phyloP scores from a whole-genome alignment of 1,140 invertebrate species.

The Sarcophaga bullata region DNA sequence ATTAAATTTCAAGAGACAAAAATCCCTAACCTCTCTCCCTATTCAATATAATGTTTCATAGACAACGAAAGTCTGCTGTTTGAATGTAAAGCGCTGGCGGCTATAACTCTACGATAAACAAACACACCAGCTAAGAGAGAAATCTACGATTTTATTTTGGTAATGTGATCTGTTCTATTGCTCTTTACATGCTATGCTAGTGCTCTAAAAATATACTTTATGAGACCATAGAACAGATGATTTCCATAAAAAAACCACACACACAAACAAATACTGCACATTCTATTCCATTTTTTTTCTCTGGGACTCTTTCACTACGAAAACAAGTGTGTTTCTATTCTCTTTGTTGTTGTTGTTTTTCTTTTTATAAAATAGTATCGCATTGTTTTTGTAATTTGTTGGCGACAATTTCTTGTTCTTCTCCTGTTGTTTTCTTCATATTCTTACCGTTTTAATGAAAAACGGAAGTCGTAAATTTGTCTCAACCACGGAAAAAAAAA shows the following conservation, averaged over 20 bases:
- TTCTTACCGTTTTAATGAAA: conserved; percentile 39
- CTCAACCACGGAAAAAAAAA: conserved; percentile 39
- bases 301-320: too few species aligned
- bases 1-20: conserved; percentile 31
- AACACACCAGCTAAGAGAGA: neutral
- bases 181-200: too few species aligned
- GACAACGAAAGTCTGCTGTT: too few species aligned
- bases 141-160: neutral
- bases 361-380: too few species aligned
- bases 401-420: neutral
- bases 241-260: too few species aligned
- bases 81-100: neutral
- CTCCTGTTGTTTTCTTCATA: neutral
- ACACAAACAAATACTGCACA: too few species aligned
- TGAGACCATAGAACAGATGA: too few species aligned
- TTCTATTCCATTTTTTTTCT: too few species aligned
- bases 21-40: neutral
- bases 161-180: conserved; percentile 27
- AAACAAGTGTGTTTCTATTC: too few species aligned
- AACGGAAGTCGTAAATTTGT: conserved; percentile 47
- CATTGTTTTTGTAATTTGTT: neutral
- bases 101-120: neutral
- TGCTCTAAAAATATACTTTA: too few species aligned
- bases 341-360: too few species aligned
- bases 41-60: neutral